Evolutionary conservation across 2,888 invertebrate genomes (phyloP), one percentile per base, ranked within the genome.

Genomic region (Urechis unicinctus): DNA sequence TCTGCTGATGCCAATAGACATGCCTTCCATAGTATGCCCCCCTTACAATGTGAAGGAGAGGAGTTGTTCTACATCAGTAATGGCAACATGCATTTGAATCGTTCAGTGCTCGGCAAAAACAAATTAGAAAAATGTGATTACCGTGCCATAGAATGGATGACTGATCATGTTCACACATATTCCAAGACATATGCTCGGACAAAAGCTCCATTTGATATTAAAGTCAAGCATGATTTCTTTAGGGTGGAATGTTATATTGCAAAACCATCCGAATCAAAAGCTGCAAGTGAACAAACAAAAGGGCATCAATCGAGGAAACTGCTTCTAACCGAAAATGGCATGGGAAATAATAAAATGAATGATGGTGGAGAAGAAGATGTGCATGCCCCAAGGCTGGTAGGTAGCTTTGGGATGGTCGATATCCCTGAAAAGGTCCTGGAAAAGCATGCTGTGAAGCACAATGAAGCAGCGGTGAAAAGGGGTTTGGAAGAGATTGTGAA

Each of bases 1-100:
- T 17, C 17, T 9, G 9, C 36, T 13, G 36, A 36, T 17, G 36
- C 36, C 9, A 36, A 36, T 17, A 36, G 17, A 36, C 9, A 36
- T 9, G 36, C 36, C 36, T 36, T 13, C 36, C 9, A 36, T 17
- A 9, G 9, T 17, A 36, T 36, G 36, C 36, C 36, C 36, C 36
- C 36, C 17, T 36, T 36, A 17, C 9, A 36, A 36, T 36, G 36
- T 17, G 9, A 9, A 36, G 36, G 36, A 36, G 47, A 61, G 17
- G 61, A 59, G 28, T 56, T 70, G 28, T 70, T 71, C 51, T 64
- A 60, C 51, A 17, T 65, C 3, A 57, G 62, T 13, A 56, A 66
- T 45, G 61, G 63, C 9, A 54, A 50, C 5, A 53, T 72, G 4
- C 58, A 50, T 29, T 46, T 69, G 9, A 66, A 72, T 44, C 55